phyloP scores from a whole-genome alignment of 2,797 vertebrate species.

The Lemur catta region DNA sequence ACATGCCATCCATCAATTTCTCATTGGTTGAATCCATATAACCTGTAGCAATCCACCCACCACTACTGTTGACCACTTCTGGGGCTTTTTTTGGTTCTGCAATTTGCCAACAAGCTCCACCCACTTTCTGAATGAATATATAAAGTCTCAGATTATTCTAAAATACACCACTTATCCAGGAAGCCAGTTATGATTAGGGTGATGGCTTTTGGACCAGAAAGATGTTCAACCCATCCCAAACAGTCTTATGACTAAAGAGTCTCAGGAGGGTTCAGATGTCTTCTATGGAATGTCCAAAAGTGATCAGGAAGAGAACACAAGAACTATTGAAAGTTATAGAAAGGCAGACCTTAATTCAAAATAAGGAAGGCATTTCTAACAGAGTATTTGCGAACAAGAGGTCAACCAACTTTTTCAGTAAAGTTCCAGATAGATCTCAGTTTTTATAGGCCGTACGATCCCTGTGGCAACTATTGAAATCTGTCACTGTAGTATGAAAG shows the following conservation, averaged over 20 bases:
- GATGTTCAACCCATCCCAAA: not conserved
- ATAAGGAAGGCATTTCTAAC: not conserved
- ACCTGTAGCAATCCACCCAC: not conserved
- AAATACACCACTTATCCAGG: constrained; percentile 10
- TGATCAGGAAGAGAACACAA: not conserved
- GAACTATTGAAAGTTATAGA: not conserved
- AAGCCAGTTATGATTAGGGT: not conserved
- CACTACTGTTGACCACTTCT: not conserved
- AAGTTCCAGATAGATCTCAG: not conserved
- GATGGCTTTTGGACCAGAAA: not conserved
- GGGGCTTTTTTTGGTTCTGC: not conserved
- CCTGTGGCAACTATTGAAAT: not conserved
- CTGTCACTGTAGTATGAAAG: not conserved
- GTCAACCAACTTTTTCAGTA: not conserved
- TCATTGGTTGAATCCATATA: not conserved
- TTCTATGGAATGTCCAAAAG: not conserved
- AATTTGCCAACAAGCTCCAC: not conserved
- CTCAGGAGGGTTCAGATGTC: not conserved
- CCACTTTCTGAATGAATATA: not conserved
- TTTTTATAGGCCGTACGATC: not conserved
- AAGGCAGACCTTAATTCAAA: not conserved
- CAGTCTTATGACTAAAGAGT: constrained; percentile 6
- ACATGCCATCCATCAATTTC: not conserved
- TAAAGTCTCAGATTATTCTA: not conserved
- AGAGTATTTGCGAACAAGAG: not conserved